These are phyloP conservation scores for Colletes gigas DNA, from an alignment of 1,140 invertebrate genomes.

Conservation along the genomic window DNA sequence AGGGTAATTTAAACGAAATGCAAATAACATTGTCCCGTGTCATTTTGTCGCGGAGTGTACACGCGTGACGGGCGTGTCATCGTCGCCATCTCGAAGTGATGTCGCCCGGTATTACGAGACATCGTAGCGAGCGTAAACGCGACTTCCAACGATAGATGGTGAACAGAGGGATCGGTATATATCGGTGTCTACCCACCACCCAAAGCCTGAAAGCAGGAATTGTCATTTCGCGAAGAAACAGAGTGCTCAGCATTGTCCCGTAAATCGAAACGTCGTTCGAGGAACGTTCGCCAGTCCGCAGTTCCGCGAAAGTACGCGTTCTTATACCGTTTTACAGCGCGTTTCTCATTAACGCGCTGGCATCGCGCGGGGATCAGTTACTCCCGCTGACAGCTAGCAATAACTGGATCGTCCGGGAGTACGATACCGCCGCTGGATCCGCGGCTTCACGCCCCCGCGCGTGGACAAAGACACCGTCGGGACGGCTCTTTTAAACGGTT, in stretches of 20 bases:
- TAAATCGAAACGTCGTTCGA: slow-evolving; percentile 40
- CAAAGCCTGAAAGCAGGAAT: background rate
- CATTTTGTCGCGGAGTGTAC: too few relatives aligned
- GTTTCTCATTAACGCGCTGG: slow-evolving; percentile 29
- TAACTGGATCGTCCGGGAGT: background rate
- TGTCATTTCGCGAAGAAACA: background rate
- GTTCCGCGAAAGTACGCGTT: slow-evolving; percentile 8
- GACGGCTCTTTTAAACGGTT: background rate
- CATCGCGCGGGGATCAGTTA: slow-evolving; percentile 24
- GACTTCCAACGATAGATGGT: background rate
- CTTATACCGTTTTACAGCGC: slow-evolving; percentile 5
- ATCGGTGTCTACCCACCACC: background rate
- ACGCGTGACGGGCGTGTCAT: background rate
- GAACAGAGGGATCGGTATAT: background rate
- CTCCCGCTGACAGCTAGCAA: background rate
- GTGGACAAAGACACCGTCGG: background rate
- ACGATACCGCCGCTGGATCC: background rate
- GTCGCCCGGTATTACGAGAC: background rate
- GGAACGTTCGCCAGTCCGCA: background rate
- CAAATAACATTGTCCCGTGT: too few relatives aligned
- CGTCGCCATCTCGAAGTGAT: background rate
- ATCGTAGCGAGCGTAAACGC: background rate
- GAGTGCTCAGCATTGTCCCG: slow-evolving; percentile 8
- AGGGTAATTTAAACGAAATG: too few relatives aligned
- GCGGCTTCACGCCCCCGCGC: too few relatives aligned